These are phyloP conservation scores for Mythimna impura DNA, from an alignment of 2,888 invertebrate genomes.

Conservation along the genomic window DNA sequence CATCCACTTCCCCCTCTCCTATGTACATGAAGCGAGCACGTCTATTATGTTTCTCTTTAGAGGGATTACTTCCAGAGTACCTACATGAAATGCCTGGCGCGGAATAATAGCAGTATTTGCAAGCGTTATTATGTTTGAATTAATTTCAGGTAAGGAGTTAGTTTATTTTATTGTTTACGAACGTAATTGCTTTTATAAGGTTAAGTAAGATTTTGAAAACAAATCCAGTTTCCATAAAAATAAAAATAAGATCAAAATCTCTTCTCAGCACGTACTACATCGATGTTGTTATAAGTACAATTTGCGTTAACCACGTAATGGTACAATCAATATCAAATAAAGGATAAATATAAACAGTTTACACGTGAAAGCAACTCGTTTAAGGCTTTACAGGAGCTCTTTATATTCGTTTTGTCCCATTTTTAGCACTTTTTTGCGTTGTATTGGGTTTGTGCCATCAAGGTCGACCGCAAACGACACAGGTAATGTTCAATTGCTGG, in stretches of 20 bases:
- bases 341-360: constrained; percentile 9
- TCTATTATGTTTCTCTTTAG: constrained; percentile 13
- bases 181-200: neutral
- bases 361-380: neutral
- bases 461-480: neutral
- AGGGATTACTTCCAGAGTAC: constrained; percentile 11
- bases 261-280: neutral
- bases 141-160: neutral
- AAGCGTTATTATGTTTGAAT: neutral
- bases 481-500: constrained; percentile 19
- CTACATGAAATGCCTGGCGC: neutral
- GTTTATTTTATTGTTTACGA: neutral
- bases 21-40: neutral
- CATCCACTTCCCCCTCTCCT: neutral
- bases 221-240: neutral
- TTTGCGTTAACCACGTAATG: neutral
- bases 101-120: constrained; percentile 1
- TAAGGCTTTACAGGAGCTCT: constrained; percentile 4
- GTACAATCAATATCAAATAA: constrained; percentile 21
- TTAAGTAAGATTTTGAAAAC: neutral
- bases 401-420: constrained; percentile 7
- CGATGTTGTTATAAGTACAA: neutral
- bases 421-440: constrained; percentile 8
- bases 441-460: constrained; percentile 23
- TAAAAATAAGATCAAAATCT: neutral